A percentile compares a stretch with the other conserved stretches of the same genome.
Conservation (phyloP, 2,797 vertebrate genomes). For the Halcyon smyrnensis region DNA sequence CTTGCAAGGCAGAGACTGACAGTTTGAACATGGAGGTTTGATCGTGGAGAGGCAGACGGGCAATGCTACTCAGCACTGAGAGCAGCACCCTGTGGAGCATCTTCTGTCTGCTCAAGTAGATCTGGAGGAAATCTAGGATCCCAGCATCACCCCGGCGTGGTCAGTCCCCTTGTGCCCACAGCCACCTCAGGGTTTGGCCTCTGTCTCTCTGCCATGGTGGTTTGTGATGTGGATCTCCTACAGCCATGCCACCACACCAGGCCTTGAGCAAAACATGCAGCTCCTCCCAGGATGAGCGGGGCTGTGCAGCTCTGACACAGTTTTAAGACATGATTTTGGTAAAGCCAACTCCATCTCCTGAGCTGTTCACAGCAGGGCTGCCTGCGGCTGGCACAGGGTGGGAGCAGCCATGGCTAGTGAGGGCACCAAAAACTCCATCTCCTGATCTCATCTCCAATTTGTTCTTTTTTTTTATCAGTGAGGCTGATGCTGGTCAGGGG, state of each 20-base stretch:
- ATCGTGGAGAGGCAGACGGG: background rate
- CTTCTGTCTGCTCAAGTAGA: background rate
- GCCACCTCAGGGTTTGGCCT: background rate
- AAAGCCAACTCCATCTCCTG: background rate
- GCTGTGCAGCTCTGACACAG: background rate
- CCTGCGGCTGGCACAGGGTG: rapidly evolving
- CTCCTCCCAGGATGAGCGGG: background rate
- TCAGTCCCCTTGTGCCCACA: background rate
- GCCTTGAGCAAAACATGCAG: background rate
- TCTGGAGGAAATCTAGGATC: background rate
- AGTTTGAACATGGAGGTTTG: background rate
- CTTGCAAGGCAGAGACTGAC: constrained; percentile 1
- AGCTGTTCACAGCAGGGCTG: background rate
- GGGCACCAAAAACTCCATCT: background rate
- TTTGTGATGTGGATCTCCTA: background rate
- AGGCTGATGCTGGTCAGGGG: background rate
- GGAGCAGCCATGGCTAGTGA: background rate
- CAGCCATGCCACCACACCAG: rapidly evolving
- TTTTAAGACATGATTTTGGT: background rate
- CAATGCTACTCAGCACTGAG: background rate
- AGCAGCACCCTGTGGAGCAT: background rate
- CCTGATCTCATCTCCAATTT: background rate
- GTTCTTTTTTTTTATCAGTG: background rate
- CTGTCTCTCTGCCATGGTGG: rapidly evolving
- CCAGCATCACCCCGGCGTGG: rapidly evolving